Evolutionary conservation across 1,140 invertebrate genomes (phyloP), one percentile per base, ranked within the genome.

Genomic region (Rhagoletis zephyria): DNA sequence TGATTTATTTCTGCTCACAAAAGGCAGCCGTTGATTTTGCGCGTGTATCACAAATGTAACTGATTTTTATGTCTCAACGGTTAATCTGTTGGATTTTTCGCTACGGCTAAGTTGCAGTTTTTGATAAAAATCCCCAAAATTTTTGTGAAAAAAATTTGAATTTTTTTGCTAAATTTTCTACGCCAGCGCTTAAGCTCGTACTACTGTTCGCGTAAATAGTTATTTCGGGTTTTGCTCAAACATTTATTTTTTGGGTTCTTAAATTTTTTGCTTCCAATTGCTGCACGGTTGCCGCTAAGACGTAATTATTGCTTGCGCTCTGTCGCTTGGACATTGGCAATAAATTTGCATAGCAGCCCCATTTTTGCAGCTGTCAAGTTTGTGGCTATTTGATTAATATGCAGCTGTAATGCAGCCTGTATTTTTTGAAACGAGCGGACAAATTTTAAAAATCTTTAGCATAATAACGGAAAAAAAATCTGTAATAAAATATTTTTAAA

Each of bases 301-400:
- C 74, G 48, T 81, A 81, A 81, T 81, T 81, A 81, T 81, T 51
- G 74, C 74, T 30, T 81, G 48, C 19, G 74, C 74, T 56, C 16
- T 81, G 74, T 59, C 74, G 45, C 6, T 10, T 19, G 14, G 51
- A 81, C 51, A 81, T 81, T 81, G 74, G 74, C 74, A 81, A 81
- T 81, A 81, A 81, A 81, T 81, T 81, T 81, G 74, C 74, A 81
- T 81, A 81, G 42, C 74, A 42, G 74, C 74, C 16, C 30, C 12
- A 81, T 81, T 81, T 81, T 81, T 81, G 45, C 74, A 81, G 74
- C 74, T 81, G 74, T 81, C 74, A 81, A 81, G 48, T 81, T 81
- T 81, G 74, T 81, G 45, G 74, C 48, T 51, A 56, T 56, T 81
- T 81, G 74, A 81, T 56, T 81, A 81, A 81, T 81, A 56, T 81